phyloP scores from a whole-genome alignment of 1,140 invertebrate species.

The Orchestia grillus region DNA sequence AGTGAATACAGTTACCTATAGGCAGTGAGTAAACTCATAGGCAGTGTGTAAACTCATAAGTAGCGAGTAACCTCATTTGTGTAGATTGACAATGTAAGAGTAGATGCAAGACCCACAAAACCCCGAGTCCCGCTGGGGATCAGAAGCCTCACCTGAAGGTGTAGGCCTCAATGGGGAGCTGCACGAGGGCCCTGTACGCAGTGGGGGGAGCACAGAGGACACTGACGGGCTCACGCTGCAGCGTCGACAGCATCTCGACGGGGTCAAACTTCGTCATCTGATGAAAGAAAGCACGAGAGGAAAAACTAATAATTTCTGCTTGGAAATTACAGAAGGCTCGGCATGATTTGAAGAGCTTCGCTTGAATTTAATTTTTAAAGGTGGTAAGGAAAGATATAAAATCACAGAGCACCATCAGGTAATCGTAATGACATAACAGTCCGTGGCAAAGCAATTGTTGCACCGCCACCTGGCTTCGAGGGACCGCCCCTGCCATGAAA shows the following conservation, averaged over 20 bases:
- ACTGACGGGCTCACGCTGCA: conserved; percentile 71
- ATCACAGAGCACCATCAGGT: not conserved
- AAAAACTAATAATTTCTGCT: not conserved
- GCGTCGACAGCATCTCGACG: conserved; percentile 69
- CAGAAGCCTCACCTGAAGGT: conserved; percentile 62
- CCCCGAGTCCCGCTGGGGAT: not conserved
- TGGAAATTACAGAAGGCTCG: not conserved
- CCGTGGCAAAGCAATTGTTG: too few species aligned
- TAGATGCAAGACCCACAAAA: not conserved
- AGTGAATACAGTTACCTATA: too few species aligned
- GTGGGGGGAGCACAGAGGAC: conserved; percentile 73
- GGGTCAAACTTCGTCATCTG: conserved; percentile 70
- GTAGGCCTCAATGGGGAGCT: conserved; percentile 59
- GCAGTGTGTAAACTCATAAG: not conserved
- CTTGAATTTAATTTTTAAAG: not conserved
- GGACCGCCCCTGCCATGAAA: not conserved
- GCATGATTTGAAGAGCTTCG: not conserved
- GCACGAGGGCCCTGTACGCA: conserved; percentile 71
- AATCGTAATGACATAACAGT: too few species aligned
- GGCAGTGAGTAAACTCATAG: not conserved
- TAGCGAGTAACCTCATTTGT: too few species aligned
- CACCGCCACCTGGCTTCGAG: not conserved
- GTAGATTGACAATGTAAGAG: too few species aligned
- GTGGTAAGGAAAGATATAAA: not conserved
- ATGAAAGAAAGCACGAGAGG: not conserved